Evolutionary conservation across 2,113 vertebrate genomes (phyloP), one percentile per base, ranked within the genome.

Genomic region (Pterocles orientalis): DNA sequence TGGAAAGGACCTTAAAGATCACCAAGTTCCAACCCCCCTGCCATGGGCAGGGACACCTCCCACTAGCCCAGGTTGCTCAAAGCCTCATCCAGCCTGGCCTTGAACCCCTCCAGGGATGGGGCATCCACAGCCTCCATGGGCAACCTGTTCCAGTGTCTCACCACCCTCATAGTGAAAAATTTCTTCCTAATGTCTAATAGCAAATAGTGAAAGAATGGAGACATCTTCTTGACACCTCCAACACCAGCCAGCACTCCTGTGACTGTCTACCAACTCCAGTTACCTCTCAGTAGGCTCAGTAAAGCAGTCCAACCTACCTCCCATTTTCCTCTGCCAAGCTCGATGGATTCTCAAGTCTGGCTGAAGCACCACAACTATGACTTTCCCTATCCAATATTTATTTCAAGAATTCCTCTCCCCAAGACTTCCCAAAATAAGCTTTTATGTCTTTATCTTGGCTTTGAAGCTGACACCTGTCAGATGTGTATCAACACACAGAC

Each of bases 381-480:
- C 64, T 76, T 62, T 65, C 53, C 28, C 19, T 45, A 41, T 43
- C 24, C 33, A 60, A 29, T 76, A 68, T 45, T 82, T 76, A 85
- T 79, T 76, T 91, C 58, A 85, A 50, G 36, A 72, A 87, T 58
- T 79, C 31, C 51, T 90, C 36, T 69, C 45, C 66, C 82, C 18
- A 76, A 75, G 48, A 24, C 58, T 69, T 78, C 23, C 34, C 73
- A 92, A 87, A 94, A 72, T 33, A 79, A 79, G 53, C 41, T 87
- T 84, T 82, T 65, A 68, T 41, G 12, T 86, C 73, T 95, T 89
- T 57, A 61, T 79, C 66, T 79, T 79, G 61, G 65, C 86, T 94
- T 94, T 94, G 81, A 88, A 91, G 65, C 54, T 65, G 41, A 84
- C 6, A 25, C 25, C n/a, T 76, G 57, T 93, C 90, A 92, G 79